A percentile compares a stretch with the other conserved stretches of the same genome.
These are phyloP conservation scores for Adelphocoris suturalis DNA, from an alignment of 2,888 invertebrate genomes.

Conservation along the genomic window DNA sequence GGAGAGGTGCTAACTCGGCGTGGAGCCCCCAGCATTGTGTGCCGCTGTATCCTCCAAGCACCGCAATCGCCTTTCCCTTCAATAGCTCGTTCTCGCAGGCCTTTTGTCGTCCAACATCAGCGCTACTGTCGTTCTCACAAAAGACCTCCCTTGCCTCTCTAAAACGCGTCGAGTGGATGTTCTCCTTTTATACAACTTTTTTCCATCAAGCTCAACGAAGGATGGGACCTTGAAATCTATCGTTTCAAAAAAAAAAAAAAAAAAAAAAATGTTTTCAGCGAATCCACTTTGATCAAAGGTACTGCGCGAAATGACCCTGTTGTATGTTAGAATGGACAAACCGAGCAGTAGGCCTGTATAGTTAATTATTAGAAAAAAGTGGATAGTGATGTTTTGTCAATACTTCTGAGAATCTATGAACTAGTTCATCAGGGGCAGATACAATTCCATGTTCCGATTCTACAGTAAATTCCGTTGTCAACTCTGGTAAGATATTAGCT, in stretches of 20 bases:
- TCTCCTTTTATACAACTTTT: slow-evolving; percentile 39
- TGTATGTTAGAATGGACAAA: background rate
- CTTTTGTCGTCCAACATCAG: slow-evolving; percentile 23
- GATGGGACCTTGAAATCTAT: slow-evolving; percentile 39
- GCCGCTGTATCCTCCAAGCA: background rate
- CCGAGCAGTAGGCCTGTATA: too few species aligned
- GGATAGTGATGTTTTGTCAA: too few species aligned
- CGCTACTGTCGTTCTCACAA: slow-evolving; percentile 35
- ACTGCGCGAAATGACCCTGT: background rate
- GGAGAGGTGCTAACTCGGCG: slow-evolving; percentile 4
- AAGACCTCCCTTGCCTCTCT: slow-evolving; percentile 27
- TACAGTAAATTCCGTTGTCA: too few species aligned
- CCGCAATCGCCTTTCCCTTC: slow-evolving; percentile 42
- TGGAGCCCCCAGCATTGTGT: slow-evolving; percentile 18
- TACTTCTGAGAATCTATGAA: too few species aligned
- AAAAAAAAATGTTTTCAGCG: background rate
- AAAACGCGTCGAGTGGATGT: slow-evolving; percentile 38
- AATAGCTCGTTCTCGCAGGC: slow-evolving; percentile 17
- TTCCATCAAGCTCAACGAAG: slow-evolving; percentile 39
- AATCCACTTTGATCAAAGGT: slow-evolving; percentile 12
- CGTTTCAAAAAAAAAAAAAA: background rate
- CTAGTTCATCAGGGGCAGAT: too few species aligned
- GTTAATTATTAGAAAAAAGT: too few species aligned
- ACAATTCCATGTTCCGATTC: too few species aligned
- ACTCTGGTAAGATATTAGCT: too few species aligned